Evolutionary conservation across 2,113 vertebrate genomes (phyloP).

Genomic region (Atherinomorus stipes): DNA sequence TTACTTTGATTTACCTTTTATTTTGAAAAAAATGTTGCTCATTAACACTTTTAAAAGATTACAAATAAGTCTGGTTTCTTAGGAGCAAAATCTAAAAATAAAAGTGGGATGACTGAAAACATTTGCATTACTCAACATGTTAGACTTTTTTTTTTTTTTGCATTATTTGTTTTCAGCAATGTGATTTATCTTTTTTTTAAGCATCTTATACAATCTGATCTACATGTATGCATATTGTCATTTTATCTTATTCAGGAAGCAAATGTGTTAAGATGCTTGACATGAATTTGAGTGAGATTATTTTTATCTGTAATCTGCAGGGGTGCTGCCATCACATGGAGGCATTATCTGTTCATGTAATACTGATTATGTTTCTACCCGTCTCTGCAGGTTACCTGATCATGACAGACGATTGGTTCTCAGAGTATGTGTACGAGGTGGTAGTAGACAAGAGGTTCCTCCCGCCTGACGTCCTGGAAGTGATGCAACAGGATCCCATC

Average conservation of each 20-base stretch:
- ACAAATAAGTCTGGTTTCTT: too few relatives aligned
- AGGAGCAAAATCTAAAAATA: too few relatives aligned
- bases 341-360: background rate
- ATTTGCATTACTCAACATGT: too few relatives aligned
- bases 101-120: too few relatives aligned
- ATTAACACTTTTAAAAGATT: too few relatives aligned
- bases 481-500: constrained; percentile 90
- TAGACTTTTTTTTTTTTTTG: background rate
- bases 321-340: too few relatives aligned
- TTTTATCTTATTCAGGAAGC: too few relatives aligned
- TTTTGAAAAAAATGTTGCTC: too few relatives aligned
- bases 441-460: constrained; percentile 94
- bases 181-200: too few relatives aligned
- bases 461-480: constrained; percentile 86
- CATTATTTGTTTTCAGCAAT: background rate
- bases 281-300: background rate
- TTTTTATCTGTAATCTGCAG: too few relatives aligned
- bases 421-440: constrained; percentile 96
- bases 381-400: constrained; percentile 91
- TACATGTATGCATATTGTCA: background rate
- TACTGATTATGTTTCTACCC: background rate
- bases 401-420: constrained; percentile 98
- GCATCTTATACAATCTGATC: background rate
- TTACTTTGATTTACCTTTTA: too few relatives aligned
- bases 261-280: background rate